Evolutionary conservation across 2,888 invertebrate species (phyloP).

Genomic region (Dasysyrphus tricinctus): DNA sequence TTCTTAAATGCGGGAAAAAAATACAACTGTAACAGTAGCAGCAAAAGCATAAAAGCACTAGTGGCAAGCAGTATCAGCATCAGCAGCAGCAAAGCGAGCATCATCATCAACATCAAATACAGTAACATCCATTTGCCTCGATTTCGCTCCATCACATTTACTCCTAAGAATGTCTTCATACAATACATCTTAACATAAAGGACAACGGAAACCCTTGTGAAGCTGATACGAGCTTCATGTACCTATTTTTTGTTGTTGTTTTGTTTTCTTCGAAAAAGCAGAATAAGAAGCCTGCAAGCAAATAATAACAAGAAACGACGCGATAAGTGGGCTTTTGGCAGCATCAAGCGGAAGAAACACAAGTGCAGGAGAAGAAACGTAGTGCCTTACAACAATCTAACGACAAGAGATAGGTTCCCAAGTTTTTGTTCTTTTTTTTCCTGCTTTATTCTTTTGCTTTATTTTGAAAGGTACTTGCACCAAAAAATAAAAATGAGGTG

Average conservation of each 20-base stretch:
- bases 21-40: constrained; percentile 47
- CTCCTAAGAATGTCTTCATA: constrained; percentile 61
- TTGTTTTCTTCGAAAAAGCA: constrained; percentile 45
- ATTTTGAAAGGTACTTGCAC: constrained; percentile 57
- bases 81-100: constrained; percentile 46
- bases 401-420: constrained; percentile 45
- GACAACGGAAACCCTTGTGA: constrained; percentile 61
- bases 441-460: not conserved
- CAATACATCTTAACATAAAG: constrained; percentile 34
- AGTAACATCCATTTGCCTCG: constrained; percentile 65
- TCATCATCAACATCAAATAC: constrained; percentile 68
- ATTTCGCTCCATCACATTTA: constrained; percentile 43
- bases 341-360: constrained; percentile 36
- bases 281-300: constrained; percentile 63
- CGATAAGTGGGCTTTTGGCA: constrained; percentile 74
- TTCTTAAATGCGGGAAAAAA: constrained; percentile 57
- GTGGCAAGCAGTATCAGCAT: constrained; percentile 43
- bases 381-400: constrained; percentile 34
- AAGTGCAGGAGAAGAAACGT: constrained; percentile 11
- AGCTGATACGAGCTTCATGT: constrained; percentile 45
- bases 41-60: constrained; percentile 20
- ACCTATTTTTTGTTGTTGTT: constrained; percentile 4
- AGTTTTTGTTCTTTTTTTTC: not conserved
- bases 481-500: constrained; percentile 32
- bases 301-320: constrained; percentile 71